Conservation (phyloP, 2,888 invertebrate species). For the Sminthurinus aureus region DNA sequence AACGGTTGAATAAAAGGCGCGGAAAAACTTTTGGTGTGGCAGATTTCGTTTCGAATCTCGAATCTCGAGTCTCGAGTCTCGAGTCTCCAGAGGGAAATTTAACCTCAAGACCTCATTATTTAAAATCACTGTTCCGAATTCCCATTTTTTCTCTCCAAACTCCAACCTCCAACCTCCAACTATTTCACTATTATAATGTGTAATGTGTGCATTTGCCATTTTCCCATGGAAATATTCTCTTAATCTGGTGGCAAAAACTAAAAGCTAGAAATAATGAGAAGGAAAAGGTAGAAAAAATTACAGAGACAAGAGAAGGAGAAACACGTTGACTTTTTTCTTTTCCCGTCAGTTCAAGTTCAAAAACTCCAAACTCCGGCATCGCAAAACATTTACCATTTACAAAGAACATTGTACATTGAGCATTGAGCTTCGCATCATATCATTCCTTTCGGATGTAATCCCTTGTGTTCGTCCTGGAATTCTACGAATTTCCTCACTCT, state of each 20-base stretch:
- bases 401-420: no score
- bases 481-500: conserved; percentile 12
- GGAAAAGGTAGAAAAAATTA: not conserved
- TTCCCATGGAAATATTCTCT: no score
- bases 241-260: not conserved
- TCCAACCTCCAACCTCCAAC: conserved; percentile 10
- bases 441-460: not conserved
- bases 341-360: no score
- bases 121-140: conserved; percentile 48
- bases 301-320: no score
- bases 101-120: conserved; percentile 44
- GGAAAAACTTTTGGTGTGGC: conserved; percentile 43
- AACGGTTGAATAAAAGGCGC: no score
- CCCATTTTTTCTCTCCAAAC: conserved; percentile 46
- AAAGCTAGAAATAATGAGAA: not conserved
- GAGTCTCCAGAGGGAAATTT: conserved; percentile 47
- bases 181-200: not conserved
- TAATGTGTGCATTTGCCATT: not conserved
- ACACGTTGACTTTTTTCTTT: no score
- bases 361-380: no score
- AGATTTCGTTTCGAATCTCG: not conserved
- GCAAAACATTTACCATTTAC: no score
- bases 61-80: no score
- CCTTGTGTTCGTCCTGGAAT: not conserved
- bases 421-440: no score